Conservation (phyloP, 2,797 vertebrate species). For the Coreius guichenoti region DNA sequence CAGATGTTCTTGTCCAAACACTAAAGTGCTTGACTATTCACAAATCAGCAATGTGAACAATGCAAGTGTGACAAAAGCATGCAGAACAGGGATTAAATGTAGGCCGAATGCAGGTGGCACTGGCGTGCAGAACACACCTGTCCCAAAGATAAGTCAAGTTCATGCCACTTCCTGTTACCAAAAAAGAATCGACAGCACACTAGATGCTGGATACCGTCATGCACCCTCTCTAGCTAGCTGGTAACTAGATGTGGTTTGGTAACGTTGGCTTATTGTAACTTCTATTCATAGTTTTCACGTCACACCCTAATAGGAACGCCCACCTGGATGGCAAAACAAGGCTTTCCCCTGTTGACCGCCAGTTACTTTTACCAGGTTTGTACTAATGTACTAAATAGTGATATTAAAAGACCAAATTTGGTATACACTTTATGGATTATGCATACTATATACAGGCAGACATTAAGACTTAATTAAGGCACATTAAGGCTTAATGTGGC, state of each 20-base stretch:
- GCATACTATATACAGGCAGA: no score
- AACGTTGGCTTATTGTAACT: background rate
- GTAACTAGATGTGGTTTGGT: background rate
- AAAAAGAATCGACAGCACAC: conserved; percentile 12
- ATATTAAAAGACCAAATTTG: background rate
- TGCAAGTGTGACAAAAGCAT: conserved; percentile 52
- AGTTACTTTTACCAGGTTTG: background rate
- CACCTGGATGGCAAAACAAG: background rate
- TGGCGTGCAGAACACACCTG: conserved; percentile 64
- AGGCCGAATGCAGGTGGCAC: conserved; percentile 38
- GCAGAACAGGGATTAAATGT: conserved; percentile 49
- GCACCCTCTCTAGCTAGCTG: background rate
- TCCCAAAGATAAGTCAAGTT: conserved; percentile 53
- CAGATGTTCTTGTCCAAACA: conserved; percentile 70
- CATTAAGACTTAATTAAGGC: no score
- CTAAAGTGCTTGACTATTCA: conserved; percentile 57
- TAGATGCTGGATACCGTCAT: background rate
- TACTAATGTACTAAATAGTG: background rate
- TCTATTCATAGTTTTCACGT: no score
- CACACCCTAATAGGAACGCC: no score
- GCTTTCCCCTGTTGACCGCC: background rate
- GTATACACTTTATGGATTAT: background rate
- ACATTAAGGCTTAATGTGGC: no score
- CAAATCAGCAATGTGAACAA: conserved; percentile 60
- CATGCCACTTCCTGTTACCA: conserved; percentile 24